Evolutionary conservation across 2,797 vertebrate species (phyloP), one percentile per base, ranked within the genome.

Genomic region (Takifugu ocellatus): DNA sequence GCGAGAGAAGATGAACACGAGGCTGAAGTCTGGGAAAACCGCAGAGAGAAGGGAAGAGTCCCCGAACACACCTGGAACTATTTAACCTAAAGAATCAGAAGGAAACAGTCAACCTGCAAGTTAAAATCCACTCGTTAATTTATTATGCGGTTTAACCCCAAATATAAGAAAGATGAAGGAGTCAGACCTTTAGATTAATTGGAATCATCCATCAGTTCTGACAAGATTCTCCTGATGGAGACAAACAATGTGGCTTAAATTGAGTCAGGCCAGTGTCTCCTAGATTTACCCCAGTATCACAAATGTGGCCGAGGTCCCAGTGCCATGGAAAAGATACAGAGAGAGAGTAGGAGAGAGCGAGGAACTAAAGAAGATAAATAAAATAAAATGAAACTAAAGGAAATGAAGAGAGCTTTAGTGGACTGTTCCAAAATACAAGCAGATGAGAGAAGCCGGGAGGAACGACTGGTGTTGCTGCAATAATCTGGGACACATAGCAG

Each of bases 201-300:
- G n/a, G 36, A 60, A 59, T 6, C 24, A 66, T 66, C 51, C 63
- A 60, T 68, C 54, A 71, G 21, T 27, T 29, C 53, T 56, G 70
- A 73, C 66, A 58, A 63, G 39, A n/a, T 51, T 25, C 24, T 42
- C 36, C 49, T 9, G 53, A 74, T 51, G 25, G 56, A 69, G 29
- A 56, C 39, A 63, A 56, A 70, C 54, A 24, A 44, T 25, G 46
- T 21, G 15, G 15, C n/a, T 44, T 16, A 44, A 17, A 17, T 17
- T 44, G 43, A 44, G n/a, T 44, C 43, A 17, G n/a, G 43, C 43
- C 2, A 16, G 16, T 17, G 43, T 44, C 6, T 36, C n/a, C 7
- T 15, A 33, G 44, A 27, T 70, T 53, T 14, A 24, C 24, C 8
- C 43, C 43, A 39, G 11, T 39, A 39, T 39, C 14, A 39, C 11